These are phyloP conservation scores for Pelosia muscerda DNA, from an alignment of 2,888 invertebrate species.

Conservation along the genomic window DNA sequence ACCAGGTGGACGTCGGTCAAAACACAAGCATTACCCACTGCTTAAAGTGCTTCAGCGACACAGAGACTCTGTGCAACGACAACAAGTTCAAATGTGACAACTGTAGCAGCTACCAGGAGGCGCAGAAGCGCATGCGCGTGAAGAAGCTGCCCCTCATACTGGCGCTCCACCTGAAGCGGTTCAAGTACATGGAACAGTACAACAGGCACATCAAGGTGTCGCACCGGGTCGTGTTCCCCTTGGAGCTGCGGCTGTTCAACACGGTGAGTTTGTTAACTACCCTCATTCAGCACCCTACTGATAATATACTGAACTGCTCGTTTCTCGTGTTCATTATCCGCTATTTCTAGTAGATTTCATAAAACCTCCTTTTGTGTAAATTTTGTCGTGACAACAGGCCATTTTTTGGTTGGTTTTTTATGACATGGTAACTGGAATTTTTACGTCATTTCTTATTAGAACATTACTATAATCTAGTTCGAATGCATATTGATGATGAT, in stretches of 20 bases:
- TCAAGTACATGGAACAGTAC: constrained; percentile 99
- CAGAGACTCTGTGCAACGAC: constrained; percentile 99
- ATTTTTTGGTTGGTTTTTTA: too few relatives aligned
- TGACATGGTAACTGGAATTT: too few relatives aligned
- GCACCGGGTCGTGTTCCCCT: constrained; percentile 99
- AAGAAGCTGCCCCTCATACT: constrained; percentile 99
- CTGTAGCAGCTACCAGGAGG: constrained; percentile 99
- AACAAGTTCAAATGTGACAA: constrained; percentile 99
- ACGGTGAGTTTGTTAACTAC: constrained; percentile 89
- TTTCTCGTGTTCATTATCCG: not conserved
- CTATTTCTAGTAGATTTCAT: too few relatives aligned
- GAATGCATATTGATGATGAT: too few relatives aligned
- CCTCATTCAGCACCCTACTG: too few relatives aligned
- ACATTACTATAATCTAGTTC: too few relatives aligned
- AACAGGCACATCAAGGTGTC: constrained; percentile 99
- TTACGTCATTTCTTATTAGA: too few relatives aligned
- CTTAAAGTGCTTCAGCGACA: constrained; percentile 98
- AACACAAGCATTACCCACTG: constrained; percentile 99
- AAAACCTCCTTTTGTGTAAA: too few relatives aligned
- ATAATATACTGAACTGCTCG: too few relatives aligned
- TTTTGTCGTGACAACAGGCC: not conserved
- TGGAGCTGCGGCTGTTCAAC: constrained; percentile 98
- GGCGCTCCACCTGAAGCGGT: constrained; percentile 98
- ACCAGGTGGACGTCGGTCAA: constrained; percentile 99
- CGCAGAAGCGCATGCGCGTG: constrained; percentile 99